These are phyloP conservation scores for Barypeithes pellucidus DNA, from an alignment of 2,888 invertebrate species.

Conservation along the genomic window DNA sequence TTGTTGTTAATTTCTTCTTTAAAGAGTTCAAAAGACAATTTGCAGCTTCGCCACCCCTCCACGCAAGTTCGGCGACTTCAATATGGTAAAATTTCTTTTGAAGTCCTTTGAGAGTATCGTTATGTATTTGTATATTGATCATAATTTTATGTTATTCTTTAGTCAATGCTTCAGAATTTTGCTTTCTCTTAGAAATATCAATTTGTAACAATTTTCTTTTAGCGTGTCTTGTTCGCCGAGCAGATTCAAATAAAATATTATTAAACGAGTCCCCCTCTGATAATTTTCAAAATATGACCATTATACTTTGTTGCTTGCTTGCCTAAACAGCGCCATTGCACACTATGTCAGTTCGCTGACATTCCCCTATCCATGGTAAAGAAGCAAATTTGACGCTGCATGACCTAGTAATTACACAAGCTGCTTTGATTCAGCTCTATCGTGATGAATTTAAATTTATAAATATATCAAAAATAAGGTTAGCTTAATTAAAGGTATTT, in stretches of 20 bases:
- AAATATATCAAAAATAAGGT: no score
- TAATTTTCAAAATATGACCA: not conserved
- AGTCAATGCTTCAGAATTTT: not conserved
- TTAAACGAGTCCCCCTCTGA: not conserved
- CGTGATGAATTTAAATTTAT: no score
- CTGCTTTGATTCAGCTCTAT: no score
- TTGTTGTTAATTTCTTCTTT: conserved; percentile 1
- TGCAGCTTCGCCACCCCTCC: conserved; percentile 14
- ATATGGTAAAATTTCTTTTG: conserved; percentile 9
- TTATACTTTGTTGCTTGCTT: no score
- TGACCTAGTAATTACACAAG: no score
- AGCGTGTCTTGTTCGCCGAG: not conserved
- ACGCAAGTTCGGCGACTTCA: not conserved
- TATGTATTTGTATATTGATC: not conserved
- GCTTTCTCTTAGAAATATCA: not conserved
- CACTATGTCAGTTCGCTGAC: no score
- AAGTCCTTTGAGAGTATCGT: not conserved
- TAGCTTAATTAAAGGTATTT: no score
- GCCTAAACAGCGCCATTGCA: no score
- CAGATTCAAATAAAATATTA: not conserved
- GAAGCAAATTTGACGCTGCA: no score
- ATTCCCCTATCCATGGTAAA: no score
- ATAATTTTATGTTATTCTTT: not conserved
- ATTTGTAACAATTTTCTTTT: not conserved
- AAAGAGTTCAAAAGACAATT: not conserved